Conservation (phyloP, 2,888 invertebrate species). For the Lepidocyrtoides sp. region DNA sequence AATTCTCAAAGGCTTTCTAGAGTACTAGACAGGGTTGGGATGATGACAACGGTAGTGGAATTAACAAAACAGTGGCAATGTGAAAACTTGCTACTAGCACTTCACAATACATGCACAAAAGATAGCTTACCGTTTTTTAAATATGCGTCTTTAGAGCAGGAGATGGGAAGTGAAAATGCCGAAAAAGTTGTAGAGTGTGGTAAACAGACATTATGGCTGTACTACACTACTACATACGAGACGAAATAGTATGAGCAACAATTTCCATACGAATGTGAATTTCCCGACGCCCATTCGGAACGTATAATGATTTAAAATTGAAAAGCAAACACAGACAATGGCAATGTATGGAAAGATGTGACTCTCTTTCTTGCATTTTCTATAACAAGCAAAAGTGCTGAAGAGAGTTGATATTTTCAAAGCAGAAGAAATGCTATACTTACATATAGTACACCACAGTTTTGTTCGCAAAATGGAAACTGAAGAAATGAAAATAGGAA, state of each 20-base stretch:
- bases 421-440: constrained; percentile 49
- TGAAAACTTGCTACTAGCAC: neutral
- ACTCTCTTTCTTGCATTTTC: too few species aligned
- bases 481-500: constrained; percentile 60
- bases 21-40: constrained; percentile 5
- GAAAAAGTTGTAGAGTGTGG: neutral
- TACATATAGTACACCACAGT: too few species aligned
- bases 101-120: neutral
- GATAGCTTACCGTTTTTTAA: too few species aligned
- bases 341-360: constrained; percentile 63
- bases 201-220: too few species aligned
- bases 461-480: constrained; percentile 58
- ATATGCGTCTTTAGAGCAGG: neutral
- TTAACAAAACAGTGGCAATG: constrained; percentile 27
- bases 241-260: constrained; percentile 46
- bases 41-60: neutral
- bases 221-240: too few species aligned
- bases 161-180: neutral
- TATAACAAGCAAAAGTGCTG: neutral
- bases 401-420: neutral
- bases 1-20: constrained; percentile 11
- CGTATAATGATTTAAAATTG: constrained; percentile 76
- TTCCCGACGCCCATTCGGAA: constrained; percentile 16
- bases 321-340: constrained; percentile 71
- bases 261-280: constrained; percentile 73